Evolutionary conservation across 2,797 vertebrate species (phyloP), one percentile per base, ranked within the genome.

Genomic region (Dryobates pubescens): DNA sequence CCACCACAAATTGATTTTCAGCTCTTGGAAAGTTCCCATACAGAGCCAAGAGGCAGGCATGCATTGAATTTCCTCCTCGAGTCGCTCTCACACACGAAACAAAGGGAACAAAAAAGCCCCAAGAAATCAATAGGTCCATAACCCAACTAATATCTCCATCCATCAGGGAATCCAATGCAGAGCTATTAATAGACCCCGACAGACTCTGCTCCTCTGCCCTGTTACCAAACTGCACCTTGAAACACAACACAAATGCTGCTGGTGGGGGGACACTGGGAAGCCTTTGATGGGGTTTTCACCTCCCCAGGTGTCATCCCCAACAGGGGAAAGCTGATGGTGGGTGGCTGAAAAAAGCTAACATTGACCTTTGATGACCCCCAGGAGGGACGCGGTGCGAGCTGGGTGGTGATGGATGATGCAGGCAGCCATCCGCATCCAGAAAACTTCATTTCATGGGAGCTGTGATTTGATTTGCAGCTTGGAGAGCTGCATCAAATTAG

Each of bases 391-490:
- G 1, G 56, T 0, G 1, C 1, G 14, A 86, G 86, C 67, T 1
- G 15, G 72, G 65, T 3, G 0, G 59, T 96, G 96, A 96, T 82
- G 90, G 96, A 96, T 93, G 91, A 71, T 51, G 84, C 92, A 93
- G 75, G 89, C 58, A 2, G 93, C 82, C 8, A 4, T 71, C 86
- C 19, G 19, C 68, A 58, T 93, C 94, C 92, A 97, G 96, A 95
- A 94, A 97, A 97, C 96, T 96, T 96, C 97, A 92, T 97, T 97
- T 98, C 81, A 49, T 86, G 94, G 95, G 88, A 95, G 93, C 92
- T 79, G 82, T 97, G 96, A 97, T 98, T 96, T 96, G 97, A 97
- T 98, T 98, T 97, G 96, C 89, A 95, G 90, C 96, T 95, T 34
- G 14, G 93, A 94, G 94, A 96, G 95, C 95, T 92, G 90, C 92